Conservation (phyloP, 2,797 vertebrate species). For the Betta splendens region DNA sequence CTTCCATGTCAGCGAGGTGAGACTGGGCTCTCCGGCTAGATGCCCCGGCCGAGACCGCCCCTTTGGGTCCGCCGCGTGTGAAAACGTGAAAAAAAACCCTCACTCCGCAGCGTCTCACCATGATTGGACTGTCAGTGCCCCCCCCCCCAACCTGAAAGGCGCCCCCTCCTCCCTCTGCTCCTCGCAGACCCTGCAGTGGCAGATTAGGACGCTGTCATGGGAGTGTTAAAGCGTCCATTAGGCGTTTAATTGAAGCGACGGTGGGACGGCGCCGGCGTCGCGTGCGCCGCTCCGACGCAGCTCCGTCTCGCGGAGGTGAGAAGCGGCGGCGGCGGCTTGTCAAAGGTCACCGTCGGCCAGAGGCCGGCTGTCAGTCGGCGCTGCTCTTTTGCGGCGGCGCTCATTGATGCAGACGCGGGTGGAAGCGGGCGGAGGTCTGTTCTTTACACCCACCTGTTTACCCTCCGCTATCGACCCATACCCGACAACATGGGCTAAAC, state of each 20-base stretch:
- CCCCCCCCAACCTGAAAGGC: conserved; percentile 70
- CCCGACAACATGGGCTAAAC: too few relatives aligned
- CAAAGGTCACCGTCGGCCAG: conserved; percentile 78
- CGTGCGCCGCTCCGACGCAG: conserved; percentile 62
- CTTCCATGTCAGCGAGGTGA: conserved; percentile 79
- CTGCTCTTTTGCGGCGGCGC: conserved; percentile 64
- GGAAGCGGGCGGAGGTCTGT: conserved; percentile 36
- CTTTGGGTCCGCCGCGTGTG: conserved; percentile 70
- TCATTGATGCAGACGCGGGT: conserved; percentile 53
- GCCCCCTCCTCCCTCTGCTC: conserved; percentile 35
- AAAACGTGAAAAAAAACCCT: conserved; percentile 58
- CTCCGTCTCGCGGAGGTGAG: conserved; percentile 75
- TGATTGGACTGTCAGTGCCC: conserved; percentile 73
- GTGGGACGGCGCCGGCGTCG: conserved; percentile 37
- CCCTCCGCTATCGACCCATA: too few relatives aligned
- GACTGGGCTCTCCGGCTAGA: conserved; percentile 71
- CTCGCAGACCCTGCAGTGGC: conserved; percentile 62
- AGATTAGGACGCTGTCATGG: conserved; percentile 75
- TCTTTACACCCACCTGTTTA: conserved; percentile 14
- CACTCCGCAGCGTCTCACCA: conserved; percentile 54
- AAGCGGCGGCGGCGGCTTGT: conserved; percentile 75
- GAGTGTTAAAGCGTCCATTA: conserved; percentile 79
- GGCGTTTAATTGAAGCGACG: conserved; percentile 77
- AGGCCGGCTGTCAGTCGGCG: conserved; percentile 67
- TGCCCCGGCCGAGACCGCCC: conserved; percentile 71